Base-by-base conservation (phyloP, 2,113 vertebrate species). In the Cyprinodon tularosa region DNA sequence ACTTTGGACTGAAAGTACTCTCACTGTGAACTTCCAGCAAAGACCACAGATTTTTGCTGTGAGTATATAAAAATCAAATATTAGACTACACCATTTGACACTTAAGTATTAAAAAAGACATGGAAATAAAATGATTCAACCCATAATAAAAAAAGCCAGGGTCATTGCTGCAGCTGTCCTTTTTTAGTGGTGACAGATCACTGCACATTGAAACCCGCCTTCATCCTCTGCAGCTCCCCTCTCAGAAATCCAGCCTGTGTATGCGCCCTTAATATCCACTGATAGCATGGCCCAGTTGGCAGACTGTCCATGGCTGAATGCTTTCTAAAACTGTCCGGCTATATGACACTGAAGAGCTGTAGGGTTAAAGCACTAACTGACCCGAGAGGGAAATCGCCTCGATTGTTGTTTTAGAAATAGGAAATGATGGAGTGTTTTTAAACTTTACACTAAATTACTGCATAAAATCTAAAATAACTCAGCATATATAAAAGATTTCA, bases 31-130 rank as follows among this genome's bases (percentile, higher is more conserved):
- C 84, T 69, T 81, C 76, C 87, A 53, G 78, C 47, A 78, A 53
- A 72, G 62, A 84, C 80, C 85, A 84, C 62, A 86, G 83, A 81
- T 85, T 89, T 85, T 86, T 84, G 84, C 90, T 88, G 92, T 92
- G 72, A 92, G 92, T 92, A 88, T 76, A 29, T 29, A 2, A 50
- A 48, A 37, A 47, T 37, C 40, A 39, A 62, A 81, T 63, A 66
- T 42, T 66, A 36, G 72, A 74, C 50, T n/a, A 12, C n/a, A 66
- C 29, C 48, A 72, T 40, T 20, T 44, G 68, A 66, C 40, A 61
- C 44, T 20, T 39, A 63, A 70, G 64, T 69, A 45, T 50, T 53
- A 62, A 61, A 44, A 45, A n/a, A 37, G 50, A 38, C 10, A 29
- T 47, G 44, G 37, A 62, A 74, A 64, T 59, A 68, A 75, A 62